Evolutionary conservation across 2,797 vertebrate species (phyloP).

Genomic region (Catostomus latipinnis): DNA sequence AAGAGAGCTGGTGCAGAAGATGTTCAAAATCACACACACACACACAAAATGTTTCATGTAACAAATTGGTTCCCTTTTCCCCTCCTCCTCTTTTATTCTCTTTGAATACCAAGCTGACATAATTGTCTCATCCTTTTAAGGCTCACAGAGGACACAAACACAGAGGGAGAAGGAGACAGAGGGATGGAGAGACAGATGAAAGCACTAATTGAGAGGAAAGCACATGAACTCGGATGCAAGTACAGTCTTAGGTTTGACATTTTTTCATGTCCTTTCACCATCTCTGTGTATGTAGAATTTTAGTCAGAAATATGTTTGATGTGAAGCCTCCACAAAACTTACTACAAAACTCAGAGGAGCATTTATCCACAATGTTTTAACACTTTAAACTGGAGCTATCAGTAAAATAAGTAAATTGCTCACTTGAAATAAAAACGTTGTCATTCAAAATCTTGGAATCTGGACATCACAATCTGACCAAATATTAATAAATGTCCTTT

Average conservation of each 20-base stretch:
- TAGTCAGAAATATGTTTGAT: no score
- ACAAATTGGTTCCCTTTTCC: constrained; percentile 81
- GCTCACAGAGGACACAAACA: constrained; percentile 65
- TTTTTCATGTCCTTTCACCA: no score
- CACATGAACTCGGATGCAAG: neutral
- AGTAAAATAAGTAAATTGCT: no score
- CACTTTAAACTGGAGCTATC: no score
- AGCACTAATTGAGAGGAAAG: neutral
- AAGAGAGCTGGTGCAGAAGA: constrained; percentile 74
- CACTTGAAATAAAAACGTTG: no score
- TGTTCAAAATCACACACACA: constrained; percentile 77
- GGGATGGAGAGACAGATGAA: constrained; percentile 23
- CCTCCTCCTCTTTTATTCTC: constrained; percentile 68
- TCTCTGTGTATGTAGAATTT: no score
- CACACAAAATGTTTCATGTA: constrained; percentile 79
- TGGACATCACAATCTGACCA: no score
- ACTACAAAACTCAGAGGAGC: no score
- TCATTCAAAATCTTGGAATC: no score
- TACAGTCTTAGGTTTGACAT: neutral
- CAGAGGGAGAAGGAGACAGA: neutral
- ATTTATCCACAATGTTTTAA: no score
- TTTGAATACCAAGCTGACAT: constrained; percentile 76
- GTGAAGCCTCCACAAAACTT: no score
- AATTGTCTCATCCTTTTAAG: constrained; percentile 78
- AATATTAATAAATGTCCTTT: no score